Conservation (phyloP, 2,888 invertebrate species). For the Epistrophella euchroma region DNA sequence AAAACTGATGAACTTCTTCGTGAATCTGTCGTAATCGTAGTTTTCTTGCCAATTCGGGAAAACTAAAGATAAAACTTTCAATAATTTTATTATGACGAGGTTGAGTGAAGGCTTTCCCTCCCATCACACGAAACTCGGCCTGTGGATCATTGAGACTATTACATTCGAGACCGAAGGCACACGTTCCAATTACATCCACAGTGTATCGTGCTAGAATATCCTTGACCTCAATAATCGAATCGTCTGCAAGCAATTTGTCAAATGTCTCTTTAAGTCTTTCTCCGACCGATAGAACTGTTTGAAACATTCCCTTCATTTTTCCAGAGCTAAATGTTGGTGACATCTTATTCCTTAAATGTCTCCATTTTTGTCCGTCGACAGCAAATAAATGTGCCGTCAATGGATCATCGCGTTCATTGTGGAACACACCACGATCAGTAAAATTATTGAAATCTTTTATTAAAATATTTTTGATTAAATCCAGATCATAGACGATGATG, state of each 20-base stretch:
- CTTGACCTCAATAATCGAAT: constrained; percentile 81
- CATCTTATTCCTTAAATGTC: constrained; percentile 79
- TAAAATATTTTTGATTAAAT: constrained; percentile 80
- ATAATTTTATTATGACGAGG: constrained; percentile 67
- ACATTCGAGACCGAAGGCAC: constrained; percentile 84
- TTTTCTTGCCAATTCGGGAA: constrained; percentile 77
- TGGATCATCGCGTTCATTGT: constrained; percentile 81
- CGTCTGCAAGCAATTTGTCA: constrained; percentile 1
- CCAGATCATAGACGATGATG: constrained; percentile 80
- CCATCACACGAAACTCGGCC: constrained; percentile 81
- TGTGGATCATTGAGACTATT: constrained; percentile 83
- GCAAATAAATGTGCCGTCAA: constrained; percentile 82
- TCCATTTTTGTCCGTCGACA: constrained; percentile 83
- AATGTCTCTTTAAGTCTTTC: constrained; percentile 72
- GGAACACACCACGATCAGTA: constrained; percentile 80
- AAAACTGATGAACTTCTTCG: constrained; percentile 79
- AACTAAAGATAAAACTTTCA: constrained; percentile 78
- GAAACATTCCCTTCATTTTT: constrained; percentile 79
- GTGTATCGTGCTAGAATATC: constrained; percentile 84
- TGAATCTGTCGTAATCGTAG: constrained; percentile 77
- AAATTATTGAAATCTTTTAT: constrained; percentile 80
- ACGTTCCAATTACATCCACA: constrained; percentile 85
- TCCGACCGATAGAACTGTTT: constrained; percentile 78
- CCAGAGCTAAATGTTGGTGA: constrained; percentile 79
- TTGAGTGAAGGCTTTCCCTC: constrained; percentile 77